Base-by-base conservation (phyloP, 2,113 vertebrate species). In the Tyrannus savana region DNA sequence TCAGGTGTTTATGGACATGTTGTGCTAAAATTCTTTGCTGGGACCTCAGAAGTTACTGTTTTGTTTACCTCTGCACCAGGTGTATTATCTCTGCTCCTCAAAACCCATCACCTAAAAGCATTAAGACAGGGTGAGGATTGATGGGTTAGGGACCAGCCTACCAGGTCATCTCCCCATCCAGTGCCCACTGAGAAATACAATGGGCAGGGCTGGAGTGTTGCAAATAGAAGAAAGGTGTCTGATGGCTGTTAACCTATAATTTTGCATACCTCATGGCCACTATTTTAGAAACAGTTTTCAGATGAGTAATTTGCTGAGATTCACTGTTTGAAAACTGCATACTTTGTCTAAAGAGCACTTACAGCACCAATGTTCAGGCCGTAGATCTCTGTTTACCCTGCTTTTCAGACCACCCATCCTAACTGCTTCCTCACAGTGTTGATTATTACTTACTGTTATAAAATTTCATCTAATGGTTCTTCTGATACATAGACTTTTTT, bases 371-470 rank as follows among this genome's bases (percentile, higher is more conserved):
- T 3, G 3, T 55, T 82, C 69, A 78, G 76, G 42, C 60, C 5
- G 1, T 27, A 77, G 62, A n/a, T 82, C 49, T 78, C 59, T 50
- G 58, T 82, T 96, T 86, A 95, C 73, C 22, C 83, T 47, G 41
- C 64, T 85, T 82, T 53, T 75, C 71, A 82, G 96, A 91, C 95
- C 96, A 97, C 94, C 92, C 96, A 89, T 76, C 42, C 56, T 60
- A 90, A 46, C 58, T 27, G 27, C 71, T 75, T 81, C 84, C 72
- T 82, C 49, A 75, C 46, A 58, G 15, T 44, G 74, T 10, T 55
- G 60, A 73, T 64, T 84, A 47, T 64, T 87, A n/a, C 49, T 73
- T 56, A 53, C 16, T 49, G 47, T 44, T 77, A 15, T 3, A 55
- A 64, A 89, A 91, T 41, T 39, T 84, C 8, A 5, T 60, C 64